A percentile compares a stretch with the other conserved stretches of the same genome.
These are phyloP conservation scores for Mesoclemmys tuberculata DNA, from an alignment of 2,113 vertebrate genomes.

Conservation along the genomic window DNA sequence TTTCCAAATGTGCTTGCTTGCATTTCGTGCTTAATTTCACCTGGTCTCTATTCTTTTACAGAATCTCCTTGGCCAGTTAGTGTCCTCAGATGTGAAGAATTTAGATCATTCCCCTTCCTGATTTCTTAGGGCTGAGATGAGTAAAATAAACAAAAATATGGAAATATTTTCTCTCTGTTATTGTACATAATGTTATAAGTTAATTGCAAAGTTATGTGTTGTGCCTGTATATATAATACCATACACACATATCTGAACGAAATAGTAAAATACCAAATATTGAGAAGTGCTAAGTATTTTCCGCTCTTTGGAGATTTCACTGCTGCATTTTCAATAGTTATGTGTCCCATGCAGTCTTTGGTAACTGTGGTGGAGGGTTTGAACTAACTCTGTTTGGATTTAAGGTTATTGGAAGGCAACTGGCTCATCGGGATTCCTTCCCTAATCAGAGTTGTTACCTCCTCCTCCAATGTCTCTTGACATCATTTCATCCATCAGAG, in stretches of 20 bases:
- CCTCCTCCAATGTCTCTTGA: conserved; percentile 69
- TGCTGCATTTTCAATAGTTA: neutral
- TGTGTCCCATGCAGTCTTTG: neutral
- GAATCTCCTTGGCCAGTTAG: neutral
- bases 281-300: neutral
- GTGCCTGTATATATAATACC: neutral
- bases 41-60: neutral
- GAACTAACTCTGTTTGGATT: neutral
- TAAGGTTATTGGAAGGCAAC: conserved; percentile 49
- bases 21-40: neutral
- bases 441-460: conserved; percentile 69
- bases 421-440: conserved; percentile 44
- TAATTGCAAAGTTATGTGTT: neutral
- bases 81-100: neutral
- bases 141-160: neutral
- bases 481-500: conserved; percentile 75
- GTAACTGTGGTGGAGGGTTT: neutral
- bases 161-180: neutral
- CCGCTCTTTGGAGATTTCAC: neutral
- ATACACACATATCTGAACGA: accelerated
- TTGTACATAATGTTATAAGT: neutral
- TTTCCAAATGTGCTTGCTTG: neutral
- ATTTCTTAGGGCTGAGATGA: neutral
- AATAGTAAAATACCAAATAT: accelerated
- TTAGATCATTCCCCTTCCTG: neutral